Conservation (phyloP, 1,140 invertebrate species). For the Ectropis grisescens region DNA sequence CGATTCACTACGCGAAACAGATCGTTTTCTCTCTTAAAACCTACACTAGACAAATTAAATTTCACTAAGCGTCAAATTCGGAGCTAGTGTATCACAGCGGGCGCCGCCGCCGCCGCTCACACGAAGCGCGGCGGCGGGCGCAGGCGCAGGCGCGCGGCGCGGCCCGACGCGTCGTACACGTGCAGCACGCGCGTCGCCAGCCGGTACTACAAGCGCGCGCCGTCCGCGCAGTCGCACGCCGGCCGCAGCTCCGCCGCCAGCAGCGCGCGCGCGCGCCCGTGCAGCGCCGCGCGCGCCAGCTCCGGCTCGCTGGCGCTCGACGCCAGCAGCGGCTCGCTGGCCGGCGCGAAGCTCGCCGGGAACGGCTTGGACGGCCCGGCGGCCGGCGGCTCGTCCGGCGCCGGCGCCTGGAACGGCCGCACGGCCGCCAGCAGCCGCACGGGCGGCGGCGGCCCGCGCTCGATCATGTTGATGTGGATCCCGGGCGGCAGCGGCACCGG, state of each 20-base stretch:
- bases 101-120: slow-evolving; percentile 5
- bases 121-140: neutral
- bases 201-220: slow-evolving; percentile 64
- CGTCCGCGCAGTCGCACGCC: slow-evolving; percentile 31
- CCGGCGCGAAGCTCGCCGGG: slow-evolving; percentile 37
- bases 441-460: slow-evolving; percentile 60
- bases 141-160: slow-evolving; percentile 15
- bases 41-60: slow-evolving; percentile 41
- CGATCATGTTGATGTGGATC: slow-evolving; percentile 74
- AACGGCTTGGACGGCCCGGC: slow-evolving; percentile 55
- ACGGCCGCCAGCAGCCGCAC: slow-evolving; percentile 42
- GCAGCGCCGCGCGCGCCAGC: slow-evolving; percentile 55
- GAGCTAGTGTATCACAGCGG: slow-evolving; percentile 61
- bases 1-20: slow-evolving; percentile 28
- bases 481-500: slow-evolving; percentile 58
- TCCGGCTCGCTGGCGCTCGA: slow-evolving; percentile 39
- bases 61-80: slow-evolving; percentile 36
- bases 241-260: slow-evolving; percentile 54
- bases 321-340: slow-evolving; percentile 67
- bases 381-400: no score
- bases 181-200: slow-evolving; percentile 59
- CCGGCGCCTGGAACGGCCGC: slow-evolving; percentile 25
- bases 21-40: slow-evolving; percentile 33
- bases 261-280: slow-evolving; percentile 47
- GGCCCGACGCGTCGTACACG: slow-evolving; percentile 50